Evolutionary conservation across 2,888 invertebrate species (phyloP).

Genomic region (Parnassius apollo): DNA sequence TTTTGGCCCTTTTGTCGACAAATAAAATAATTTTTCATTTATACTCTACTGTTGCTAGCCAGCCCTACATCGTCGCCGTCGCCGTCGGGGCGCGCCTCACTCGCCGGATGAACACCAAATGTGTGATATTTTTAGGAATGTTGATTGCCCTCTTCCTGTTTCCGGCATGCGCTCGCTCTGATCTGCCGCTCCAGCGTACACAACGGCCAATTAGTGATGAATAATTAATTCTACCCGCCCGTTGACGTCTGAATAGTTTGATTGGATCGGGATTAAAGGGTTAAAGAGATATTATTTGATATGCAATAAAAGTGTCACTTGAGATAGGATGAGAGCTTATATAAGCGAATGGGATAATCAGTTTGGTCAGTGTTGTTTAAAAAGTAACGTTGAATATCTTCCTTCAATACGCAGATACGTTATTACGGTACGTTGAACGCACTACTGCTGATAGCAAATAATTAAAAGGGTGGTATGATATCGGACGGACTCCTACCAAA

Average conservation of each 20-base stretch:
- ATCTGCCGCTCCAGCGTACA: conserved; percentile 63
- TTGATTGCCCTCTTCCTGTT: conserved; percentile 79
- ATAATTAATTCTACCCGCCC: conserved; percentile 61
- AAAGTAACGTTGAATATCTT: no score
- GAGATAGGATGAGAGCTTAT: not conserved
- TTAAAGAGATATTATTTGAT: conserved; percentile 1
- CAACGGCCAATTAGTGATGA: conserved; percentile 72
- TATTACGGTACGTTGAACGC: no score
- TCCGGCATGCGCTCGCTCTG: conserved; percentile 67
- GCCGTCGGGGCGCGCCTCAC: conserved; percentile 31
- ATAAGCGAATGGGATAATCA: no score
- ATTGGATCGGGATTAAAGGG: conserved; percentile 36
- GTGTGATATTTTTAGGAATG: conserved; percentile 80
- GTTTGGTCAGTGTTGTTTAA: no score
- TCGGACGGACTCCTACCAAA: no score
- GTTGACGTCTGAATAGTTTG: conserved; percentile 54
- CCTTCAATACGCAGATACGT: no score
- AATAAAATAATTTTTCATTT: not conserved
- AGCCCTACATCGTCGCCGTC: conserved; percentile 35
- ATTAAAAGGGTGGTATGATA: no score
- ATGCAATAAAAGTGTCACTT: conserved; percentile 8
- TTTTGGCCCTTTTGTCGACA: no score
- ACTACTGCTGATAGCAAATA: no score
- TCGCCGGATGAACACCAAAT: conserved; percentile 78
- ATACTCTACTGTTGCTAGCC: not conserved